Percentiles rank a stretch among this genome's conserved stretches.
Conservation (phyloP, 1,140 invertebrate species). For the Papilio polytes region DNA sequence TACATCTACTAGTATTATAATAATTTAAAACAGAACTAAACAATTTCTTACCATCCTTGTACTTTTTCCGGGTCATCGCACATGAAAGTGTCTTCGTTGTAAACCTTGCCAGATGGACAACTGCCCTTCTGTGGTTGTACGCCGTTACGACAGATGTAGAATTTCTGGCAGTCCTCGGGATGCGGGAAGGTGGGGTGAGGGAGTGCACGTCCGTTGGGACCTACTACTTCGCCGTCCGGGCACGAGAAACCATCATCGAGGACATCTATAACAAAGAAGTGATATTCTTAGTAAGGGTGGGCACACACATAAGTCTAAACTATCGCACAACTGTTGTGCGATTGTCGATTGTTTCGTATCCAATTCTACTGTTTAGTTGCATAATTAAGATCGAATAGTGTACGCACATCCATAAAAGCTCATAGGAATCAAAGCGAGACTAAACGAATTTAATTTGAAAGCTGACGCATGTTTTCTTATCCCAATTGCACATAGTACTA, state of each 20-base stretch:
- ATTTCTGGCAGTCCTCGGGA: constrained; percentile 92
- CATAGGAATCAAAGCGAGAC: no score
- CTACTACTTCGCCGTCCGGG: constrained; percentile 88
- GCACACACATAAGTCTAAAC: no score
- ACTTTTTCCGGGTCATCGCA: constrained; percentile 93
- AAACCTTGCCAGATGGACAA: constrained; percentile 90
- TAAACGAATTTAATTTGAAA: no score
- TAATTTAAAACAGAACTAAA: constrained; percentile 23
- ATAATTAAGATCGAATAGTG: no score
- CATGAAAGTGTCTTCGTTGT: constrained; percentile 91
- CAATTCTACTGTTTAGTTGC: no score
- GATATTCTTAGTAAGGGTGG: neutral
- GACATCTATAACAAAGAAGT: constrained; percentile 78
- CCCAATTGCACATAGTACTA: no score
- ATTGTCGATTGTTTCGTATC: no score
- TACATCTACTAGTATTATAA: neutral
- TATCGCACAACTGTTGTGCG: no score
- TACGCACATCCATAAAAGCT: no score
- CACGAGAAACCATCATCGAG: constrained; percentile 92
- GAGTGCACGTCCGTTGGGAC: constrained; percentile 87
- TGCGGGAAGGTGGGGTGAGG: constrained; percentile 93
- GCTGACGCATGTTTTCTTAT: no score
- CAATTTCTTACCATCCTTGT: constrained; percentile 89
- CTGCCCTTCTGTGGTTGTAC: constrained; percentile 90
- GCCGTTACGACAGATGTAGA: constrained; percentile 93